Evolutionary conservation across 2,888 invertebrate genomes (phyloP), one percentile per base, ranked within the genome.

Genomic region (Epinotia bilunana): DNA sequence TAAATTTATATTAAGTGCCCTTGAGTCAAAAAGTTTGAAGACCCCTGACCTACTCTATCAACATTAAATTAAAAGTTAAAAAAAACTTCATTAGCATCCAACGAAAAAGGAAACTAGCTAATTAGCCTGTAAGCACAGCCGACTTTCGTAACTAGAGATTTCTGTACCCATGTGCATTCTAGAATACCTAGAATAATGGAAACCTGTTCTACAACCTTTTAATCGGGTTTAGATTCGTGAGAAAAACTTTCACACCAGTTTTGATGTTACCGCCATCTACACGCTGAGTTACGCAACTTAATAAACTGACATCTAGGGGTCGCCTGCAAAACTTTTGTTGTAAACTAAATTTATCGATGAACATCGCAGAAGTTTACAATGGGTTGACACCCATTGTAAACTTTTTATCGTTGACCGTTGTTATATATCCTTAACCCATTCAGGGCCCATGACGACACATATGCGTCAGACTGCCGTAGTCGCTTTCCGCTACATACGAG

Each of bases 231-330:
- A 43, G 46, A 72, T 57, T 18, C 43, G 58, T 11, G 7, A 39
- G 46, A 72, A 57, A 57, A 28, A 70, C 64, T 71, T 71, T 74
- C 70, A 69, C 60, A 58, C 63, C 9, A 55, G 43, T 58, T 49
- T 63, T 46, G 23, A 43, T 28, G 18, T 57, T 13, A 68, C 16
- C 68, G 70, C 74, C 74, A 74, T 60, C 74, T 74, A 65, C 7
- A 39, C 5, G 53, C 20, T 9, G 7, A 4, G 2, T 28, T 16
- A 20, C 2, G 11, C 13, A 43, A 58, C 58, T 62, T 62, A 39
- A 39, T 11, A 23, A 3, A 11, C 46, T 11, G 70, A 64, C 64
- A 69, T 58, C 74, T 69, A 39, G 16, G 58, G 63, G 46, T 13
- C 13, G 7, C 9, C 7, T 7, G 6, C 16, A 0, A 33, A 61